These are phyloP conservation scores for Imbricaverruca yamaguchii DNA, from an alignment of 2,888 invertebrate genomes.

Conservation along the genomic window DNA sequence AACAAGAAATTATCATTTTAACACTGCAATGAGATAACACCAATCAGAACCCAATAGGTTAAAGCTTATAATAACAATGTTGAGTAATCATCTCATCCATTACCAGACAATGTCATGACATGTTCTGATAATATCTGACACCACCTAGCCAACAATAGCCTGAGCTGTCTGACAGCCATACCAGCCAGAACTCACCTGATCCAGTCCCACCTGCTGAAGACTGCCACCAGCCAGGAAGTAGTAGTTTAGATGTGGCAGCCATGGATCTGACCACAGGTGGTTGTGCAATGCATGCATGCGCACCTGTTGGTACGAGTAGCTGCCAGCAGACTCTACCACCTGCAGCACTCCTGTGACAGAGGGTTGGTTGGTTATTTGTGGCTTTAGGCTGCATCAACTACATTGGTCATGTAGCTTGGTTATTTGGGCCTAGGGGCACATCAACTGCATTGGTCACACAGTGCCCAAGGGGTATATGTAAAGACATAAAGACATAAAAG, in stretches of 20 bases:
- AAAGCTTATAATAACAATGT: neutral
- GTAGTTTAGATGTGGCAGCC: neutral
- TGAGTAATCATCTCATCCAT: neutral
- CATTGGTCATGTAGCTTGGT: too few relatives aligned
- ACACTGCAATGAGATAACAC: neutral
- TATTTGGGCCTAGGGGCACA: too few relatives aligned
- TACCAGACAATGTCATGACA: neutral
- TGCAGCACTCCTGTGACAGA: neutral
- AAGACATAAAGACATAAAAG: too few relatives aligned
- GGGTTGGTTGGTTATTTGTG: too few relatives aligned
- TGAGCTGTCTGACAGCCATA: neutral
- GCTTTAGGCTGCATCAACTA: too few relatives aligned
- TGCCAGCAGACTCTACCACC: neutral
- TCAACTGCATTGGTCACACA: too few relatives aligned
- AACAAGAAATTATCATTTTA: too few relatives aligned
- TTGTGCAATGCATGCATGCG: neutral
- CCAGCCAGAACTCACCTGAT: neutral
- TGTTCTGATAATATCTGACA: neutral
- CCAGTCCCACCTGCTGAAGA: neutral
- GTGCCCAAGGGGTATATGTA: too few relatives aligned
- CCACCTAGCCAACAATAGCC: neutral
- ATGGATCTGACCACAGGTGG: neutral
- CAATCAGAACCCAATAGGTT: neutral
- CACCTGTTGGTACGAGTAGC: slow-evolving; percentile 3
- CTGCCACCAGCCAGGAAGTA: neutral